Base-by-base conservation (phyloP, 2,888 invertebrate species). In the Epirrita christyi region DNA sequence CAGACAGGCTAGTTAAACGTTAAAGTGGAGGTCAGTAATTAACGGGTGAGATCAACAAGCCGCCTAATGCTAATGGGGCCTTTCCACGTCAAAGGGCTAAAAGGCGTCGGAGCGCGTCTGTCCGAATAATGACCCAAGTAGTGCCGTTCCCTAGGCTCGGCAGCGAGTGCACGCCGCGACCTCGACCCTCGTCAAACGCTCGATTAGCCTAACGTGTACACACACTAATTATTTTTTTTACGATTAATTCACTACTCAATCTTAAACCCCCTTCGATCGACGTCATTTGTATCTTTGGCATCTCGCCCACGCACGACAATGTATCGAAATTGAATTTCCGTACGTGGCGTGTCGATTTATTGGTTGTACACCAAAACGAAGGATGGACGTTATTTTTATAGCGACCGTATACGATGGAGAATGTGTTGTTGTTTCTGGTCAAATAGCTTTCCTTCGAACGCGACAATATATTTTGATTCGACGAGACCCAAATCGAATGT, bases 81-180 rank as follows among this genome's bases (percentile, higher is more conserved):
- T 84, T 86, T 87, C 85, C 78, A 86, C 88, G 89, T 90, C 88
- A 91, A 90, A 90, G 86, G 84, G 86, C 86, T 86, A 83, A 86
- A 85, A 88, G 86, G 88, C 88, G 88, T 87, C 76, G 76, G 83
- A 86, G 86, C 88, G 87, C 81, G 85, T 83, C 88, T 88, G 87
- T 86, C 88, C 86, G 86, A 86, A 89, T 90, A 89, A 90, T 88
- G 85, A 86, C 73, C 80, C 80, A 78, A 85, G 84, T 85, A 83
- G 80, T 79, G 76, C 77, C 79, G 78, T 76, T 74, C 75, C 71
- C 70, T 72, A 61, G 45, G 60, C 64, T 66, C 73, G 71, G 75
- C 73, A 72, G 72, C 72, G 68, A 71, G 72, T 70, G 75, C 80
- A 71, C 76, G 79, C 75, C 72, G 80, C 78, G 85, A 86, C 85